A percentile compares a stretch with the other conserved stretches of the same genome.
Evolutionary conservation across 2,113 vertebrate genomes (phyloP).

Genomic region (Andinoacara biseriatus): DNA sequence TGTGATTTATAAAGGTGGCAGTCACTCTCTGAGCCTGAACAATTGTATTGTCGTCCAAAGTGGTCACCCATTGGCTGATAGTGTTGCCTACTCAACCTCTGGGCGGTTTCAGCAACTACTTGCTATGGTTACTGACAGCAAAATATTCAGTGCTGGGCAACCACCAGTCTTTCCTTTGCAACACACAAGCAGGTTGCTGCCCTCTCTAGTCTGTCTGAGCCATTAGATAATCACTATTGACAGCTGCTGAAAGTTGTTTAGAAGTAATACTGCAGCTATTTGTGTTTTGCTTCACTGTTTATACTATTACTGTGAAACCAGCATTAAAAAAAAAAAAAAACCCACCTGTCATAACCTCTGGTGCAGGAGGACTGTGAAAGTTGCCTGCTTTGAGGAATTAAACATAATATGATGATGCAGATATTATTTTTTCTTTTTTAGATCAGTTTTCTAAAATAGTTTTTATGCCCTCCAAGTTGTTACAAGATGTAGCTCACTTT

Average conservation of each 20-base stretch:
- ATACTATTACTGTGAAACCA: background rate
- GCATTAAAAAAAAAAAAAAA: too few relatives aligned
- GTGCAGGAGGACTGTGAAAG: too few relatives aligned
- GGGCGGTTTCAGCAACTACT: background rate
- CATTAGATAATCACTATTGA: background rate
- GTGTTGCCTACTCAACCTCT: background rate
- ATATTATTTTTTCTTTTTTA: background rate
- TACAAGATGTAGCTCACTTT: slow-evolving; percentile 17
- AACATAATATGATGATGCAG: background rate
- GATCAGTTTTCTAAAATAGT: background rate
- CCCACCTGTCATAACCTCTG: too few relatives aligned
- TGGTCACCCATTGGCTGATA: background rate
- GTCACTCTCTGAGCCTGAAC: accelerated
- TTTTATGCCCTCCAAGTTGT: slow-evolving; percentile 6
- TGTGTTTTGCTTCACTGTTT: background rate
- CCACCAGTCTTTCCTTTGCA: background rate
- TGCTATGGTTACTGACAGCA: background rate
- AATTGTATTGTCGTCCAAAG: background rate
- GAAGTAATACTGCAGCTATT: background rate
- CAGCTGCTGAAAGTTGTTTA: background rate
- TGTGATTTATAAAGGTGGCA: background rate
- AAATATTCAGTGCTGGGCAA: background rate
- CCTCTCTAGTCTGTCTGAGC: background rate
- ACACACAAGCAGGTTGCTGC: background rate
- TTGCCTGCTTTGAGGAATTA: background rate